Conservation (phyloP, 2,888 invertebrate genomes). For the Lasioglossum morio region DNA sequence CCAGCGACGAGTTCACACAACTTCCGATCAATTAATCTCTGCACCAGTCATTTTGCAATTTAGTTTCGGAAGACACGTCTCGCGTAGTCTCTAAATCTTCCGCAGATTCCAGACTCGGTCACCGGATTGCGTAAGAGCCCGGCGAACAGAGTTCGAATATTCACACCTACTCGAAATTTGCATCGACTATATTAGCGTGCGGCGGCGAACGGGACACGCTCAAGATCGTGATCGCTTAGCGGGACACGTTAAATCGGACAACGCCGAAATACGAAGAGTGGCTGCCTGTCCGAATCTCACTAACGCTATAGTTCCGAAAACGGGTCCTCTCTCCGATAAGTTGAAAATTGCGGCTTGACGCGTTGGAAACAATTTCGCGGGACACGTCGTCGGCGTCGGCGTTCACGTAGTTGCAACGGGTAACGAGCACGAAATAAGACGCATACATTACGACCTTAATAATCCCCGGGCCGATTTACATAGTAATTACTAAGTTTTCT, state of each 20-base stretch:
- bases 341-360: slow-evolving; percentile 50
- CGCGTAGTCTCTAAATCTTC: not conserved
- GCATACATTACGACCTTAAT: slow-evolving; percentile 70
- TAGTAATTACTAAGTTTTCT: slow-evolving; percentile 74
- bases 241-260: slow-evolving; percentile 31
- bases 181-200: slow-evolving; percentile 35
- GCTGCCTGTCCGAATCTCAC: not conserved
- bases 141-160: slow-evolving; percentile 22
- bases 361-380: slow-evolving; percentile 56
- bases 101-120: not conserved
- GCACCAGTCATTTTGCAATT: not conserved
- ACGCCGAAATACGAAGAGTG: not conserved
- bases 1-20: not conserved
- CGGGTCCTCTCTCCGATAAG: slow-evolving; percentile 31
- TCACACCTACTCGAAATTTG: slow-evolving; percentile 44
- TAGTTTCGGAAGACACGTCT: not conserved
- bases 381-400: slow-evolving; percentile 15
- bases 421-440: slow-evolving; percentile 66
- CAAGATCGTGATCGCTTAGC: slow-evolving; percentile 9
- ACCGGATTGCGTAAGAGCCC: not conserved
- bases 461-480: slow-evolving; percentile 71
- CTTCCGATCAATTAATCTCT: not conserved
- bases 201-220: not conserved
- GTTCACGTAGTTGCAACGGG: slow-evolving; percentile 6
- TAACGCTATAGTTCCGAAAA: not conserved